phyloP scores from a whole-genome alignment of 2,888 invertebrate species.

The Quadriops clusia region DNA sequence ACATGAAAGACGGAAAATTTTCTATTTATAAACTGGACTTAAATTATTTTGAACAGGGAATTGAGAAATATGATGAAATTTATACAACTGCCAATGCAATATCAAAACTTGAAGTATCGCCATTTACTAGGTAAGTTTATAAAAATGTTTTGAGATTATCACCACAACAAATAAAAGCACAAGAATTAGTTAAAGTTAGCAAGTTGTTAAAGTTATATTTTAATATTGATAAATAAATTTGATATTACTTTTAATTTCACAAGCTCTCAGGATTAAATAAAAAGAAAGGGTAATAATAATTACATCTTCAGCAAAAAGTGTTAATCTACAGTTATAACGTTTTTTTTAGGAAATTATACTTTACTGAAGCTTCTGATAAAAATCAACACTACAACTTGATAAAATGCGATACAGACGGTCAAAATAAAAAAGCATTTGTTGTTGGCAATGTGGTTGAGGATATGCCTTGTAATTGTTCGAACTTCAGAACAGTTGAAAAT shows the following conservation, averaged over 20 bases:
- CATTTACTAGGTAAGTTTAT: constrained; percentile 51
- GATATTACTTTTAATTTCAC: no score
- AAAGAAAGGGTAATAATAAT: no score
- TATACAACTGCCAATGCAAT: constrained; percentile 46
- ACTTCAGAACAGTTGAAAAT: constrained; percentile 47
- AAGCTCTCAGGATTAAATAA: no score
- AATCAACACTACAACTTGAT: constrained; percentile 47
- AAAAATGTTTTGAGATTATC: no score
- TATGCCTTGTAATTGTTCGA: constrained; percentile 51
- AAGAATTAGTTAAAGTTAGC: no score
- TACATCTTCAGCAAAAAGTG: no score
- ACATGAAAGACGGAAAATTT: constrained; percentile 37
- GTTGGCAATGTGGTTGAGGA: constrained; percentile 20
- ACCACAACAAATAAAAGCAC: no score
- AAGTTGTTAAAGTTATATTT: no score
- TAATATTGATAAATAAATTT: no score
- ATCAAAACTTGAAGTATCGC: constrained; percentile 60
- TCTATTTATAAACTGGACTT: constrained; percentile 56
- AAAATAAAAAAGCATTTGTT: constrained; percentile 46
- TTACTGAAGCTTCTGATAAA: constrained; percentile 59
- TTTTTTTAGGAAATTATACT: constrained; percentile 61
- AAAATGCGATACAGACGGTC: constrained; percentile 49
- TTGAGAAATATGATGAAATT: constrained; percentile 40
- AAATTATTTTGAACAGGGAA: constrained; percentile 46
- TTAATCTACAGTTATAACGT: no score